A percentile compares a stretch with the other conserved stretches of the same genome.
These are phyloP conservation scores for Beroe forskalii DNA, from an alignment of 37 sponge, comb jelly and placozoan genomes.

Conservation along the genomic window DNA sequence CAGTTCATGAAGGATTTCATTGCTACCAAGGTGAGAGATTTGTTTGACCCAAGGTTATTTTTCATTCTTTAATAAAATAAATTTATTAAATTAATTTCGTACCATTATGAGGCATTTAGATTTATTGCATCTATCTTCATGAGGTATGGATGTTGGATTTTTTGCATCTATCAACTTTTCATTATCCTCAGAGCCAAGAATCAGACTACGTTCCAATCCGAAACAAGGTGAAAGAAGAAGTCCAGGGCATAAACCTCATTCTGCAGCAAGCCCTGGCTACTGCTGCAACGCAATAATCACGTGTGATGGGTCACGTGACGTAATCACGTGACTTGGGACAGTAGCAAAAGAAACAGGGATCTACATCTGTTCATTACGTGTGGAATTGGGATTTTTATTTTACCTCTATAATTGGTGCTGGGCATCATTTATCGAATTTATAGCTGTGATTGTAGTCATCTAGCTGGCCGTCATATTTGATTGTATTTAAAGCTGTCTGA, in stretches of 20 bases:
- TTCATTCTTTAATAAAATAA: background rate
- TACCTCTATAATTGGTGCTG: too few species aligned
- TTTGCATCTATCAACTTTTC: background rate
- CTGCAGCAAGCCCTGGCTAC: constrained; percentile 27
- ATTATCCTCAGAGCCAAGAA: constrained; percentile 59
- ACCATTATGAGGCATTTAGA: background rate
- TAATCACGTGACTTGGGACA: too few species aligned
- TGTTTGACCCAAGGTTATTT: background rate
- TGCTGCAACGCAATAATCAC: constrained; percentile 43
- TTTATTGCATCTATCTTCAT: background rate
- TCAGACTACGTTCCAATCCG: constrained; percentile 29
- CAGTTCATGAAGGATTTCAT: constrained; percentile 94
- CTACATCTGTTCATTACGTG: too few species aligned
- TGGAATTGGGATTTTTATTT: too few species aligned
- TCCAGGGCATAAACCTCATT: background rate
- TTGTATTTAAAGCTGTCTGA: too few species aligned
- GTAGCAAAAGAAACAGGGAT: constrained; percentile 6
- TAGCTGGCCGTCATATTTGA: too few species aligned
- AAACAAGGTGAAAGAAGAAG: background rate
- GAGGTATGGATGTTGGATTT: background rate
- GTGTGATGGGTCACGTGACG: background rate
- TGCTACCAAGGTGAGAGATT: constrained; percentile 50
- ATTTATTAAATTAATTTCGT: background rate
- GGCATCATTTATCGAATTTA: too few species aligned
- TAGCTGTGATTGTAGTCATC: too few species aligned